phyloP scores from a whole-genome alignment of 1,140 invertebrate species.

The Halesus radiatus region DNA sequence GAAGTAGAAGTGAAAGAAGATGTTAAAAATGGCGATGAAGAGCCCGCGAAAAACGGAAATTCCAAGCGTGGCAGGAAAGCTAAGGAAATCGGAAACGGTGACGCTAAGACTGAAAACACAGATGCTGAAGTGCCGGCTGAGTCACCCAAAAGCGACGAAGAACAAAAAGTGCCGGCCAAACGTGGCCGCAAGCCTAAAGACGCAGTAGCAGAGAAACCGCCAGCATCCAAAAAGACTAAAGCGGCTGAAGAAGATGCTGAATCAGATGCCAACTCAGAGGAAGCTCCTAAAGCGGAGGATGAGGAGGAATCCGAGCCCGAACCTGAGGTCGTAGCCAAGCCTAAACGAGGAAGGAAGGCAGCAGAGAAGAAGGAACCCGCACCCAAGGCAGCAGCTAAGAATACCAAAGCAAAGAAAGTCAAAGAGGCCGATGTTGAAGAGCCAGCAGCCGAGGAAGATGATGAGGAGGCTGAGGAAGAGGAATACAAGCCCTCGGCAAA shows the following conservation, averaged over 20 bases:
- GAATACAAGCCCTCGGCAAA: constrained; percentile 50
- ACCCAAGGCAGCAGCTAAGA: constrained; percentile 55
- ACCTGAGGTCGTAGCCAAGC: constrained; percentile 27
- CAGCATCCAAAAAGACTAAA: constrained; percentile 35
- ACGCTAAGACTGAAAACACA: background rate
- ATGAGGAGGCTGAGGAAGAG: constrained; percentile 50
- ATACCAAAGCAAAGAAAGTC: constrained; percentile 47
- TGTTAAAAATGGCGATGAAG: constrained; percentile 29
- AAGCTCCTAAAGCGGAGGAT: constrained; percentile 37
- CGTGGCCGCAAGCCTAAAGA: constrained; percentile 46
- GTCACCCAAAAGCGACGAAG: constrained; percentile 34
- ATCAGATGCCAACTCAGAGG: constrained; percentile 31
- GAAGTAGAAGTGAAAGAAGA: constrained; percentile 17
- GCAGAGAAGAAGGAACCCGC: constrained; percentile 43
- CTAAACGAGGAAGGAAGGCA: constrained; percentile 44
- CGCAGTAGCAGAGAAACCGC: constrained; percentile 26
- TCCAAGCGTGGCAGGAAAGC: constrained; percentile 44
- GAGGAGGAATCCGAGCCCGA: constrained; percentile 44
- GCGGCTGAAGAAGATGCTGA: constrained; percentile 46
- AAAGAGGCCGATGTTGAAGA: constrained; percentile 43
- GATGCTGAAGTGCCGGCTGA: constrained; percentile 20
- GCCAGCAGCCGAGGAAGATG: constrained; percentile 46
- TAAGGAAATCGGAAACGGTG: constrained; percentile 21
- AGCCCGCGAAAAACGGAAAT: constrained; percentile 34
- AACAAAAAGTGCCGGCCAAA: constrained; percentile 37